These are phyloP conservation scores for Paguma larvata DNA, from an alignment of 2,797 vertebrate genomes.

Conservation along the genomic window DNA sequence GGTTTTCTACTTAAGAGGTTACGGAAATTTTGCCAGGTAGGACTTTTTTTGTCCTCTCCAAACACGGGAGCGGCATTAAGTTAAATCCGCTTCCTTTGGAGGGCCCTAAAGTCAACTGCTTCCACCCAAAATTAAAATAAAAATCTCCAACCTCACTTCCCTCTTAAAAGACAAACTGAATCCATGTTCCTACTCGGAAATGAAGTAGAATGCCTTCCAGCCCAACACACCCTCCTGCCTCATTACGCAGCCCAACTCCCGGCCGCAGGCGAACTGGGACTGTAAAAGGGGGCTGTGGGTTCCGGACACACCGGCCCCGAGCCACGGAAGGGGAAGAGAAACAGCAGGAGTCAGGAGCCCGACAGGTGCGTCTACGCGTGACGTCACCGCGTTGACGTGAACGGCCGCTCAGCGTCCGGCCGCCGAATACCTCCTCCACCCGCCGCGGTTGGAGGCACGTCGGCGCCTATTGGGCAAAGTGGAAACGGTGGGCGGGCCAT, in stretches of 20 bases:
- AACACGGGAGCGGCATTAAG: slow-evolving; percentile 36
- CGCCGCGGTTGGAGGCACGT: not conserved
- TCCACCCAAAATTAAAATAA: slow-evolving; percentile 42
- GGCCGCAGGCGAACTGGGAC: not conserved
- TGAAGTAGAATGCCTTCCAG: not conserved
- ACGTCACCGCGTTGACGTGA: slow-evolving; percentile 76
- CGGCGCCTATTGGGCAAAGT: slow-evolving; percentile 58
- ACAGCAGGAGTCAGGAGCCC: not conserved
- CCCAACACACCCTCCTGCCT: slow-evolving; percentile 32
- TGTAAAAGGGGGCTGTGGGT: fast-evolving
- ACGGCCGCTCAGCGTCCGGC: slow-evolving; percentile 58
- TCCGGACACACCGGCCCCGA: not conserved
- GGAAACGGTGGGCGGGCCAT: not conserved
- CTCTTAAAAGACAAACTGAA: not conserved
- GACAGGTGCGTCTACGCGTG: slow-evolving; percentile 74
- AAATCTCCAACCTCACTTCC: slow-evolving; percentile 54
- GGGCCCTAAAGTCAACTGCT: slow-evolving; percentile 36
- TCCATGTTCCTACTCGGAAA: slow-evolving; percentile 11
- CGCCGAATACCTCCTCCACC: not conserved
- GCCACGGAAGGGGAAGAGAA: slow-evolving; percentile 47
- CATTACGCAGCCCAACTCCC: not conserved
- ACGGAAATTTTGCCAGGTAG: slow-evolving; percentile 42
- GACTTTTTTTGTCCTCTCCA: slow-evolving; percentile 1
- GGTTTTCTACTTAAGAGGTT: slow-evolving; percentile 9
- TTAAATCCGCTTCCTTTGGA: not conserved